Conservation (phyloP, 1,140 invertebrate genomes). For the Meloidogyne hapla region DNA sequence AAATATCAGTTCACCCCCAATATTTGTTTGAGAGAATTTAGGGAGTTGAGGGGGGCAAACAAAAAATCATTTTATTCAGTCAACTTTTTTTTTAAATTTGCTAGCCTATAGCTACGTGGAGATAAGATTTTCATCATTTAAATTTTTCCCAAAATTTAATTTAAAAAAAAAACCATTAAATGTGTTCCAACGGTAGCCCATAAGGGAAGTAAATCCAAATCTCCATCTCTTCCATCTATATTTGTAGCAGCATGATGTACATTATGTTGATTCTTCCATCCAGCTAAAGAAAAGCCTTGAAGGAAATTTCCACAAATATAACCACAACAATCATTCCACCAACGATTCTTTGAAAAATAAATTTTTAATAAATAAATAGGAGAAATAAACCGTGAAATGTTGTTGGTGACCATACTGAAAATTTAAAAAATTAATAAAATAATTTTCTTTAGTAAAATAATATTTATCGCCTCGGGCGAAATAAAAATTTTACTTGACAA, state of each 20-base stretch:
- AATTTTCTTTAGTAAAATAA: neutral
- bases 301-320: constrained; percentile 58
- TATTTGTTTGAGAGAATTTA: too few species aligned
- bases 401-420: constrained; percentile 26
- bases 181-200: constrained; percentile 61
- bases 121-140: too few species aligned
- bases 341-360: constrained; percentile 35
- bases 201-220: constrained; percentile 61
- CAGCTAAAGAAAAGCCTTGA: constrained; percentile 62
- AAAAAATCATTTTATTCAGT: too few species aligned
- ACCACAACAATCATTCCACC: constrained; percentile 48
- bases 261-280: constrained; percentile 63
- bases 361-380: neutral
- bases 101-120: too few species aligned
- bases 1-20: too few species aligned
- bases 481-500: too few species aligned
- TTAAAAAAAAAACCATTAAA: constrained; percentile 47
- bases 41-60: too few species aligned
- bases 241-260: constrained; percentile 64
- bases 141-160: neutral
- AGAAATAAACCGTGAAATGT: constrained; percentile 12
- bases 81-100: too few species aligned
- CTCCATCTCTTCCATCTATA: constrained; percentile 60
- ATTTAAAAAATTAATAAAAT: constrained; percentile 4
- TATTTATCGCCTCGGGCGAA: too few species aligned